Evolutionary conservation across 2,113 vertebrate genomes (phyloP).

Genomic region (Erythrolamprus reginae): DNA sequence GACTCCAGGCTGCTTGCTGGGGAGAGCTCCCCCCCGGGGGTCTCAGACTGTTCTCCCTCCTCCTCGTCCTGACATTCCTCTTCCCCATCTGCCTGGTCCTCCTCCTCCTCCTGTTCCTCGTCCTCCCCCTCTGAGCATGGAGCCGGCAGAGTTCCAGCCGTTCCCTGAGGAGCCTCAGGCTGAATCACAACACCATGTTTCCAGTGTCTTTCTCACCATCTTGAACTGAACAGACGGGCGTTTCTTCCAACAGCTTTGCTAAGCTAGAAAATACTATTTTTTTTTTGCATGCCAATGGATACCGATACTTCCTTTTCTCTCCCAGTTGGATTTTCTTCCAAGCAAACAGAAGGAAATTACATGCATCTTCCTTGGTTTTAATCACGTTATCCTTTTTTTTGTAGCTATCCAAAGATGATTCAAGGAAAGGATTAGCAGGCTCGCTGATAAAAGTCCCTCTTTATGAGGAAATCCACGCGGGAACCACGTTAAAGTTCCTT

Average conservation of each 20-base stretch:
- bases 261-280: constrained; percentile 19
- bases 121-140: too few species aligned
- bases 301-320: neutral
- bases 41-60: too few species aligned
- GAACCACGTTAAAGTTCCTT: constrained; percentile 47
- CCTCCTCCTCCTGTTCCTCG: too few species aligned
- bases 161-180: too few species aligned
- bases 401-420: constrained; percentile 13
- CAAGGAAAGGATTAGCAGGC: constrained; percentile 28
- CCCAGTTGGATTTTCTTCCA: neutral
- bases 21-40: too few species aligned
- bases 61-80: too few species aligned
- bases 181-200: too few species aligned
- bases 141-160: too few species aligned
- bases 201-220: too few species aligned
- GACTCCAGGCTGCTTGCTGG: too few species aligned
- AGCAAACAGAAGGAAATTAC: neutral
- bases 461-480: constrained; percentile 30
- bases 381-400: constrained; percentile 34
- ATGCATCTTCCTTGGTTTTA: constrained; percentile 14
- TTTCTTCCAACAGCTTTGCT: neutral
- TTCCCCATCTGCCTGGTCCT: too few species aligned
- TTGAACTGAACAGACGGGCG: too few species aligned
- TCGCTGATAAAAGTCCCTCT: constrained; percentile 39
- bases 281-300: constrained; percentile 38